Evolutionary conservation across 2,797 vertebrate genomes (phyloP).

Genomic region (Emydoidea blandingii): DNA sequence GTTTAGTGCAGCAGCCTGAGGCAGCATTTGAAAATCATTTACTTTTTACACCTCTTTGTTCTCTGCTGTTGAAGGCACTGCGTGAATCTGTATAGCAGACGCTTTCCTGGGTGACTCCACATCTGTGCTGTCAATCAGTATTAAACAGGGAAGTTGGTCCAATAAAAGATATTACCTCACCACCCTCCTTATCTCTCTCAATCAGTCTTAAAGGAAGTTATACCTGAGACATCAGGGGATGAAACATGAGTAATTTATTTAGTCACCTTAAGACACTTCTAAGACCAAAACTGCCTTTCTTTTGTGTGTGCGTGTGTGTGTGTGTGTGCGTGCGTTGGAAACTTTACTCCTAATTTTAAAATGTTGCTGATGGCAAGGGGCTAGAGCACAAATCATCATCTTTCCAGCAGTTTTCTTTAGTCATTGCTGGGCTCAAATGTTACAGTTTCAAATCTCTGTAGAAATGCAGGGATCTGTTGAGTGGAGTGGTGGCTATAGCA

Average conservation of each 20-base stretch:
- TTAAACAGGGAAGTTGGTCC: slow-evolving; percentile 1
- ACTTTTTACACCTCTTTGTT: slow-evolving; percentile 12
- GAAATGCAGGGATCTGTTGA: slow-evolving; percentile 19
- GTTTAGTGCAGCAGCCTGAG: slow-evolving; percentile 30
- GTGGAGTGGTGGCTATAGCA: neutral
- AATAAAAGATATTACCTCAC: neutral
- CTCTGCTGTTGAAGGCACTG: slow-evolving; percentile 31
- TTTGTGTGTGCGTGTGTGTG: slow-evolving; percentile 32
- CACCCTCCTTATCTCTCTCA: neutral
- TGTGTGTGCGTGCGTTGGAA: slow-evolving; percentile 4
- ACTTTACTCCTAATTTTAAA: slow-evolving; percentile 46
- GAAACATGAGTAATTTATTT: slow-evolving; percentile 57
- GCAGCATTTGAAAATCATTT: slow-evolving; percentile 39
- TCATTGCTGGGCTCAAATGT: neutral
- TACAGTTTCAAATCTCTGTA: slow-evolving; percentile 35
- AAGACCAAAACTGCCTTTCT: slow-evolving; percentile 32
- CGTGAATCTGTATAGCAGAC: slow-evolving; percentile 34
- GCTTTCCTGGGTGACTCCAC: slow-evolving; percentile 53
- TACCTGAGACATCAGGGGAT: slow-evolving; percentile 34
- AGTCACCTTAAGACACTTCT: neutral
- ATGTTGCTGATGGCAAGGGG: neutral
- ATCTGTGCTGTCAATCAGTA: slow-evolving; percentile 60
- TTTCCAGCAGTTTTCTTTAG: slow-evolving; percentile 40
- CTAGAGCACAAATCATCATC: slow-evolving; percentile 16
- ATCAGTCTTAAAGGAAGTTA: slow-evolving; percentile 25